A percentile compares a stretch with the other conserved stretches of the same genome.
Conservation (phyloP, 2,888 invertebrate species). For the Eupelmus urozonus region DNA sequence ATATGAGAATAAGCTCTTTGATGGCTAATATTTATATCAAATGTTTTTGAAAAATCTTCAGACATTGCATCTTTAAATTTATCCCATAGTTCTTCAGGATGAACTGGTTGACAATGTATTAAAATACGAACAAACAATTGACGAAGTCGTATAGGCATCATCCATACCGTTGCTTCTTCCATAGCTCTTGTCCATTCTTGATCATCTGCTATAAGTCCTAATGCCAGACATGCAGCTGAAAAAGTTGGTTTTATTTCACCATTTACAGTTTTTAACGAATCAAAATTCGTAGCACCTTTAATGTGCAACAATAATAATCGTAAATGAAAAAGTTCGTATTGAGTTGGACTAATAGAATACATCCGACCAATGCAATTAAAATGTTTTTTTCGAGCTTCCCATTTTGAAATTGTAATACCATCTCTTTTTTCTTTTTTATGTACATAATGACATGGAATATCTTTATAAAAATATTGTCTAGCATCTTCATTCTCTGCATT, state of each 20-base stretch:
- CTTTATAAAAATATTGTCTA: conserved; percentile 47
- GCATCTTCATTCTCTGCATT: conserved; percentile 46
- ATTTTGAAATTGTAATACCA: neutral
- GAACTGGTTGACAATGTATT: conserved; percentile 61
- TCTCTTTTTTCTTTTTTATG: conserved; percentile 26
- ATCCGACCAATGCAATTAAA: conserved; percentile 63
- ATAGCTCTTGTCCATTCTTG: conserved; percentile 54
- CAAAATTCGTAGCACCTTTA: conserved; percentile 65
- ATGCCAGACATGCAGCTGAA: conserved; percentile 64
- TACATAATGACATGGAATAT: conserved; percentile 43
- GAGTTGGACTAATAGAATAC: conserved; percentile 64
- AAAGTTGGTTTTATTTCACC: conserved; percentile 65
- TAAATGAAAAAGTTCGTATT: conserved; percentile 65
- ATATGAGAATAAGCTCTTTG: conserved; percentile 1
- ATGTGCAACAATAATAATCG: conserved; percentile 64
- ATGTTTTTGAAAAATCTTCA: conserved; percentile 54
- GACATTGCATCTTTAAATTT: conserved; percentile 46
- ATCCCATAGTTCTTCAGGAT: conserved; percentile 55
- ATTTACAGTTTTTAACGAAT: conserved; percentile 65
- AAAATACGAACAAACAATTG: conserved; percentile 68
- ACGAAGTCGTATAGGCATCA: conserved; percentile 64
- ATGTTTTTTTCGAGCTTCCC: conserved; percentile 1
- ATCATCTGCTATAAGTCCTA: conserved; percentile 58
- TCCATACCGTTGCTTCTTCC: conserved; percentile 44
- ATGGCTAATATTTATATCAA: neutral